Conservation (phyloP, 2,113 vertebrate species). For the Athene noctua region DNA sequence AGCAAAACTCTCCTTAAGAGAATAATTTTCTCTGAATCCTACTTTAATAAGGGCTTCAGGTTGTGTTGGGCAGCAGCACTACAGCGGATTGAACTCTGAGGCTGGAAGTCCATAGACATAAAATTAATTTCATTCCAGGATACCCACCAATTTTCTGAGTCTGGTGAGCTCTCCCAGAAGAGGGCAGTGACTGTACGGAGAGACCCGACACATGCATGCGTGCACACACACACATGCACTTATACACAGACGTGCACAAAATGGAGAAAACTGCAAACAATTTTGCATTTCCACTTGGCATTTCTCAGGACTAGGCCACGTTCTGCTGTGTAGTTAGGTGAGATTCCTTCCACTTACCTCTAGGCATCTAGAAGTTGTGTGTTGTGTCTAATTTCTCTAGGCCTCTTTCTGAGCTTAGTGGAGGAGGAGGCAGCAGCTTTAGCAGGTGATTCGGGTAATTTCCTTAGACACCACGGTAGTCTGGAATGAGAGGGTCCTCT, state of each 20-base stretch:
- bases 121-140: background rate
- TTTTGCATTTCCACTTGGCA: background rate
- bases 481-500: background rate
- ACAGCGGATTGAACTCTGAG: background rate
- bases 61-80: background rate
- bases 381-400: background rate
- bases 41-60: background rate
- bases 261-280: background rate
- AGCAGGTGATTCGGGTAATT: background rate
- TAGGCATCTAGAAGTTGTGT: background rate
- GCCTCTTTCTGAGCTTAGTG: accelerated
- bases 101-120: background rate
- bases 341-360: background rate
- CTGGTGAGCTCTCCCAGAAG: background rate
- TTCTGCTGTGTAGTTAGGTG: background rate
- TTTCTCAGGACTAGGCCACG: background rate
- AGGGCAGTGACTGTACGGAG: background rate
- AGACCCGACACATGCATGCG: background rate
- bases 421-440: background rate
- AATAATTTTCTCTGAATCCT: background rate
- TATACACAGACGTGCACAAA: background rate
- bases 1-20: background rate
- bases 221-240: accelerated
- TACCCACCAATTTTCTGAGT: background rate
- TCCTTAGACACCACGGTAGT: background rate